Percentiles rank a stretch among this genome's conserved stretches.
Evolutionary conservation across 2,113 vertebrate species (phyloP).

Genomic region (Crocuta crocuta): DNA sequence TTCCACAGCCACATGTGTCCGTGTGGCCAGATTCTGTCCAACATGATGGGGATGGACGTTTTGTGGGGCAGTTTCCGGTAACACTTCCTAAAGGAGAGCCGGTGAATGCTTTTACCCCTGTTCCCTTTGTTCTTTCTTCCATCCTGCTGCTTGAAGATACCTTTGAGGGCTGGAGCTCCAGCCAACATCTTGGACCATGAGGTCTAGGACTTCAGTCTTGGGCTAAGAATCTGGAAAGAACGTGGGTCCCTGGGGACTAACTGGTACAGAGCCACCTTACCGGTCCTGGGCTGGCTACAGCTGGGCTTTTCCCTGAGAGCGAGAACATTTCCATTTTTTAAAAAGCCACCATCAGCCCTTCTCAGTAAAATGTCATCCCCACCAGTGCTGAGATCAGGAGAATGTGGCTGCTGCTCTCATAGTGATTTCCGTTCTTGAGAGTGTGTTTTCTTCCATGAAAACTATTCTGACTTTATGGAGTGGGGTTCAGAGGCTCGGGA

Average conservation of each 20-base stretch:
- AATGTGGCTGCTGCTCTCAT: background rate
- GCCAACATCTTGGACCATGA: background rate
- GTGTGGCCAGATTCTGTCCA: background rate
- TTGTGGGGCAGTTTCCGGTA: background rate
- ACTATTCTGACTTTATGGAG: background rate
- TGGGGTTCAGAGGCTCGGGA: background rate
- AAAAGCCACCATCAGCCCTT: background rate
- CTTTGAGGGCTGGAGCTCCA: background rate
- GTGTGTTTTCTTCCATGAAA: background rate
- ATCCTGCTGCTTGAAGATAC: background rate
- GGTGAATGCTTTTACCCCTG: background rate
- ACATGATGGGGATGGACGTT: background rate
- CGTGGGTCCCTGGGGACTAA: background rate
- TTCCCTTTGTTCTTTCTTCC: background rate
- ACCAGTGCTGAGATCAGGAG: background rate
- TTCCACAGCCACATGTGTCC: background rate
- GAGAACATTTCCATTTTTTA: background rate
- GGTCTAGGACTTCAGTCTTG: background rate
- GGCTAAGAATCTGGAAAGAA: background rate
- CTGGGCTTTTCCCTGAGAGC: background rate
- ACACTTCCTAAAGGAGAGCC: background rate
- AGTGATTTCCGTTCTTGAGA: background rate
- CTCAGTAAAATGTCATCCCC: background rate
- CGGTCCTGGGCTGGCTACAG: background rate
- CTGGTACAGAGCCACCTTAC: background rate